A percentile compares a stretch with the other conserved stretches of the same genome.
Evolutionary conservation across 2,113 vertebrate species (phyloP).

Genomic region (Myiozetetes cayanensis): DNA sequence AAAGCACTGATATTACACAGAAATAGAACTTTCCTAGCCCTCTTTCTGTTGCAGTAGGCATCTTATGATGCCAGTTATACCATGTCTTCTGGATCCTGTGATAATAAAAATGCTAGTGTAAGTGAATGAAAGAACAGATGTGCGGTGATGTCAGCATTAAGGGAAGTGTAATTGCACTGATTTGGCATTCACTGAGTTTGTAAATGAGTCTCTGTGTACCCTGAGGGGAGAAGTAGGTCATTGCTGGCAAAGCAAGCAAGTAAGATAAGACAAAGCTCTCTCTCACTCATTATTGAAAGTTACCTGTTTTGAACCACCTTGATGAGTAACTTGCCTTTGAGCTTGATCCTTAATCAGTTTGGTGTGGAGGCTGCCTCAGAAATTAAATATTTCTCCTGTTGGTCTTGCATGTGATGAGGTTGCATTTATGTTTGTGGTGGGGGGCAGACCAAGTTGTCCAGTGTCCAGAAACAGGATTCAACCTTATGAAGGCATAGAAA

Average conservation of each 20-base stretch:
- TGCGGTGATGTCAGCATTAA: constrained; percentile 48
- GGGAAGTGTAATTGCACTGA: constrained; percentile 17
- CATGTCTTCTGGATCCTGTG: constrained; percentile 2
- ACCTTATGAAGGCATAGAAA: neutral
- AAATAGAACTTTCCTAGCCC: neutral
- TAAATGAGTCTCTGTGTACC: constrained; percentile 39
- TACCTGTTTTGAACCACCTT: constrained; percentile 16
- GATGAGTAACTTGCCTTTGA: constrained; percentile 26
- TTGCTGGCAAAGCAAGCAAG: constrained; percentile 27
- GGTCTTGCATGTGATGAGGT: neutral
- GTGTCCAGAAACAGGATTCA: neutral
- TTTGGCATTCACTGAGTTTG: constrained; percentile 38
- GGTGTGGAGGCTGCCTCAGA: neutral
- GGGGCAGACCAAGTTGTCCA: neutral
- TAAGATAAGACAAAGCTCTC: constrained; percentile 12
- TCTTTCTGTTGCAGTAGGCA: neutral
- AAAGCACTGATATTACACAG: neutral
- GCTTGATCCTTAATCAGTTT: neutral
- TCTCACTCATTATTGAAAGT: neutral
- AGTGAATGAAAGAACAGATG: constrained; percentile 45
- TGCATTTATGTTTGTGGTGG: neutral
- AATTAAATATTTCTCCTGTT: neutral
- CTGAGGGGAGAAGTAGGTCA: constrained; percentile 27
- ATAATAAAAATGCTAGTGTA: constrained; percentile 26
- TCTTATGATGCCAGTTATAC: neutral